Evolutionary conservation across 2,797 vertebrate species (phyloP).

Genomic region (Podargus strigoides): DNA sequence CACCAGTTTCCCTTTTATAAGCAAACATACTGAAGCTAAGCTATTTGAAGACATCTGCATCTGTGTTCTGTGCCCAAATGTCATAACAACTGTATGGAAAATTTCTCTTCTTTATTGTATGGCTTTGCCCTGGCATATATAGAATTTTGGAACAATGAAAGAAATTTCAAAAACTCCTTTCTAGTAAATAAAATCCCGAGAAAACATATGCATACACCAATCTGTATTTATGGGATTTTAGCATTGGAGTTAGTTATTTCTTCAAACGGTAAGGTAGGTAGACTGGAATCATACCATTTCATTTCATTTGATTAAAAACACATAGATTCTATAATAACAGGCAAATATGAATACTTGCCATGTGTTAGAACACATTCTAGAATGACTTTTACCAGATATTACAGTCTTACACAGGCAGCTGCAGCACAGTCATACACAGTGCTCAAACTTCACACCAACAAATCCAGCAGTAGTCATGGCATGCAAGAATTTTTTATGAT

Average conservation of each 20-base stretch:
- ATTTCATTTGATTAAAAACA: background rate
- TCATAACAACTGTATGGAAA: background rate
- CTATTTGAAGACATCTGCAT: background rate
- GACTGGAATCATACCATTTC: background rate
- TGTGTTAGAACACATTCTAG: background rate
- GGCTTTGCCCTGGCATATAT: background rate
- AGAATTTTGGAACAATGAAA: background rate
- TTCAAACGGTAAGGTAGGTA: background rate
- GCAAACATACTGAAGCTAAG: background rate
- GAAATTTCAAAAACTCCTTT: background rate
- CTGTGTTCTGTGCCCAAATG: background rate
- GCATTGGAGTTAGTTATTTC: background rate
- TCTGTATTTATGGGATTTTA: background rate
- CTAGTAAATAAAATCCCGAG: background rate
- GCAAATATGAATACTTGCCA: background rate
- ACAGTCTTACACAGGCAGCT: background rate
- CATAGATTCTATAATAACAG: background rate
- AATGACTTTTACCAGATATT: background rate
- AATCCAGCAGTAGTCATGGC: background rate
- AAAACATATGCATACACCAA: background rate
- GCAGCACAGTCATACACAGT: background rate
- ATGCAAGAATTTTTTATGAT: background rate
- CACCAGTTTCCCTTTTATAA: background rate
- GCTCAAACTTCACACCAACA: background rate
- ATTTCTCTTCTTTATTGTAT: background rate